Percentiles rank a stretch among this genome's conserved stretches.
Conservation (phyloP, 2,888 invertebrate species). For the Ormyrus rosae region DNA sequence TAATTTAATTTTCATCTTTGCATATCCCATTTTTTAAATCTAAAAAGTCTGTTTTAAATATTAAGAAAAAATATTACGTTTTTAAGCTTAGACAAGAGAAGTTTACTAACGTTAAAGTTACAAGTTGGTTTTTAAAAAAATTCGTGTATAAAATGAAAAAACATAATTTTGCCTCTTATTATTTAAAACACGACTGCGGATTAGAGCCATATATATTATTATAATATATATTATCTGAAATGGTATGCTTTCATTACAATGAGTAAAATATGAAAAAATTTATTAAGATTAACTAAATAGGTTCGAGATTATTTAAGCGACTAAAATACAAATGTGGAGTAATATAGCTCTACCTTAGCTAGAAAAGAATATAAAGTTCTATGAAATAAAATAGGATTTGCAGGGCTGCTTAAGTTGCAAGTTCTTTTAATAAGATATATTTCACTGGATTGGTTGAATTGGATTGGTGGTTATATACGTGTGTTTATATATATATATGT, state of each 20-base stretch:
- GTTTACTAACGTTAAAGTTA: background rate
- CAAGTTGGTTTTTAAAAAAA: background rate
- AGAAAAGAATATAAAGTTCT: slow-evolving; percentile 39
- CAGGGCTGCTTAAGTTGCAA: slow-evolving; percentile 42
- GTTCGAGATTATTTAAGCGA: slow-evolving; percentile 20
- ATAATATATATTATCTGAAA: no score
- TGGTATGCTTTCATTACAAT: no score
- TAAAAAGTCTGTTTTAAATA: no score
- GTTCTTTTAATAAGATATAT: slow-evolving; percentile 50
- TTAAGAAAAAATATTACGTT: no score
- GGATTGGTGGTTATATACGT: slow-evolving; percentile 48
- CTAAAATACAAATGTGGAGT: slow-evolving; percentile 38
- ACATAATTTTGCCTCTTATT: slow-evolving; percentile 10
- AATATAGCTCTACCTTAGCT: slow-evolving; percentile 52
- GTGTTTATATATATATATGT: slow-evolving; percentile 52
- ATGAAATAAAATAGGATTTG: slow-evolving; percentile 46
- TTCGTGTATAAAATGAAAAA: background rate
- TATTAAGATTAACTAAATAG: slow-evolving; percentile 32
- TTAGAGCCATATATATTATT: no score
- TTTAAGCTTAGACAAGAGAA: no score
- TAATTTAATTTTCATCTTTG: background rate
- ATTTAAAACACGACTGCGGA: background rate
- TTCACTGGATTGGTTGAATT: slow-evolving; percentile 53
- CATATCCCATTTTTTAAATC: background rate
- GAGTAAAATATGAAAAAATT: slow-evolving; percentile 17